Conservation (phyloP, 2,113 vertebrate species). For the Syngnathus floridae region DNA sequence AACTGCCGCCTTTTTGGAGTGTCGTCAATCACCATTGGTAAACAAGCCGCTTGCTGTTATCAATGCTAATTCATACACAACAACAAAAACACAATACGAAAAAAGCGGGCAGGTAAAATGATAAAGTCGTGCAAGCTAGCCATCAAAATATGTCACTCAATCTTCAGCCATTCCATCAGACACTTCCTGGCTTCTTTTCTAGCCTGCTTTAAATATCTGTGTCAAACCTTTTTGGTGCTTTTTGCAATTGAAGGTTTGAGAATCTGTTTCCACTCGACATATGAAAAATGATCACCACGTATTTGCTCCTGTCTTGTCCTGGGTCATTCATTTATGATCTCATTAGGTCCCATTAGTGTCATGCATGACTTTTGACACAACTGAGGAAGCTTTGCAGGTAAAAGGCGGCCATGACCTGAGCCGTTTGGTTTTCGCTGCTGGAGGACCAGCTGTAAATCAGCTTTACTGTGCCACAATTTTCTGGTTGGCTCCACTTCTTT, state of each 20-base stretch:
- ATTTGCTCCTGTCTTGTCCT: slow-evolving; percentile 1
- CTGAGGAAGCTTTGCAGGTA: slow-evolving; percentile 32
- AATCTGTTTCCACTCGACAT: not conserved
- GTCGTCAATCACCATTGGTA: not conserved
- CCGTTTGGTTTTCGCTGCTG: slow-evolving; percentile 40
- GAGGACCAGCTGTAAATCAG: slow-evolving; percentile 49
- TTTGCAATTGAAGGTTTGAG: not conserved
- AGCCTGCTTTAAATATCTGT: not conserved
- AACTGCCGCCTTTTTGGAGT: not conserved
- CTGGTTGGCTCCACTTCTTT: slow-evolving; percentile 21
- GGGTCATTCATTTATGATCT: not conserved
- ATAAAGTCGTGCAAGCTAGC: not conserved
- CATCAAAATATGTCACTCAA: not conserved
- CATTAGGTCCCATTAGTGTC: not conserved
- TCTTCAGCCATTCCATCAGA: not conserved
- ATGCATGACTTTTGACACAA: slow-evolving; percentile 32
- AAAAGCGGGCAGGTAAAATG: not conserved
- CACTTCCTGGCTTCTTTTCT: not conserved
- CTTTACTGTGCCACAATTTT: slow-evolving; percentile 48
- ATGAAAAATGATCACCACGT: slow-evolving; percentile 7
- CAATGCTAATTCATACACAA: not conserved
- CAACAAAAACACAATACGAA: not conserved
- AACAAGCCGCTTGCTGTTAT: not conserved
- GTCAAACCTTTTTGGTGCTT: not conserved
- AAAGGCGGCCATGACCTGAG: slow-evolving; percentile 47